phyloP scores from a whole-genome alignment of 2,888 invertebrate genomes.

The Drosophila paramelanica region DNA sequence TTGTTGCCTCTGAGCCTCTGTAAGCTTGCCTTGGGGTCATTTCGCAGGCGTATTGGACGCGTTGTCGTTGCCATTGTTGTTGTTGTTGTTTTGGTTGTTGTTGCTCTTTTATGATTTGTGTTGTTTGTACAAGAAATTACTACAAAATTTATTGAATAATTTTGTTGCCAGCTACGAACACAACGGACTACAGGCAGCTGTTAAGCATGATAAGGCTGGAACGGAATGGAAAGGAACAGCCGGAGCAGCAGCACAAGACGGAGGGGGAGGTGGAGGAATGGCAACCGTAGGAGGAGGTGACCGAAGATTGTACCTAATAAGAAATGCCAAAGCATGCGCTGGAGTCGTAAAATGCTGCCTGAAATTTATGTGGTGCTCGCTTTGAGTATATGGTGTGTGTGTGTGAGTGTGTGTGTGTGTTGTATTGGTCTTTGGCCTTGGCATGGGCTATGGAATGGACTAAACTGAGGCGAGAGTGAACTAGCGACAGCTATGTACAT shows the following conservation, averaged over 20 bases:
- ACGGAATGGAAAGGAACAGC: slow-evolving; percentile 11
- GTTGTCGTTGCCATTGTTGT: slow-evolving; percentile 6
- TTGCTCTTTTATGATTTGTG: slow-evolving; percentile 74
- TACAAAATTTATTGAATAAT: slow-evolving; percentile 81
- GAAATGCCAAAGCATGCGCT: slow-evolving; percentile 77
- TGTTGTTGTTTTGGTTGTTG: slow-evolving; percentile 13
- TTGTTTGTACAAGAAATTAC: slow-evolving; percentile 78
- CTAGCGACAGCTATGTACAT: slow-evolving; percentile 27
- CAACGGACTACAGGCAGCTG: slow-evolving; percentile 26
- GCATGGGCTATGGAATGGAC: slow-evolving; percentile 26
- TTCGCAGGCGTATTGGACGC: slow-evolving; percentile 25
- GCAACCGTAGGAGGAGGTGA: not conserved
- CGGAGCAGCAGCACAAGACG: not conserved
- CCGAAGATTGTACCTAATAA: slow-evolving; percentile 68
- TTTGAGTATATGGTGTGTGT: slow-evolving; percentile 15
- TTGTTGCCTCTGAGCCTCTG: not conserved
- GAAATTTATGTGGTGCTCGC: slow-evolving; percentile 67
- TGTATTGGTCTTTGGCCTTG: slow-evolving; percentile 22
- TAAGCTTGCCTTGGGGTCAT: slow-evolving; percentile 40
- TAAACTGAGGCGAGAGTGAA: slow-evolving; percentile 24
- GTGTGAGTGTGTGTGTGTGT: slow-evolving; percentile 14
- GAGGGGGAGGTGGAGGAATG: not conserved
- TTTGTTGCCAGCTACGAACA: slow-evolving; percentile 50
- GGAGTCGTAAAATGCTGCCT: slow-evolving; percentile 74
- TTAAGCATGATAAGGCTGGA: slow-evolving; percentile 41